These are phyloP conservation scores for Anableps anableps DNA, from an alignment of 2,797 vertebrate genomes.

Conservation along the genomic window DNA sequence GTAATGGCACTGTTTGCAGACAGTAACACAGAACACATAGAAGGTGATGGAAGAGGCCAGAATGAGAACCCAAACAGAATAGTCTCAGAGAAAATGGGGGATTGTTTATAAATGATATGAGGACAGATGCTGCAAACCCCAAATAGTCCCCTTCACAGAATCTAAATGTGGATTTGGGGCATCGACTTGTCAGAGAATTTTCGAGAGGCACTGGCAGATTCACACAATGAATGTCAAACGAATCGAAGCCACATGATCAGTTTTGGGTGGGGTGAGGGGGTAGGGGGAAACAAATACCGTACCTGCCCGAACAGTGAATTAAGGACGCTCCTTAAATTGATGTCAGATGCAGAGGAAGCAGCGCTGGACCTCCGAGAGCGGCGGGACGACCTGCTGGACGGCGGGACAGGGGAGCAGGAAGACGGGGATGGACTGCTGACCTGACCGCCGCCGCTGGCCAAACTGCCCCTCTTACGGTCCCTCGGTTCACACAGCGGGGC, in stretches of 20 bases:
- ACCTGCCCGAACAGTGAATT: constrained; percentile 98
- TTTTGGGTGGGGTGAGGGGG: too few relatives aligned
- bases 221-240: constrained; percentile 1
- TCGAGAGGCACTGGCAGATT: background rate
- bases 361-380: constrained; percentile 83
- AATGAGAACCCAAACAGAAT: constrained; percentile 4
- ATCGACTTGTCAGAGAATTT: background rate
- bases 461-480: constrained; percentile 68
- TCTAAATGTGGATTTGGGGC: background rate
- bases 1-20: constrained; percentile 37
- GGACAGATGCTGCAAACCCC: background rate
- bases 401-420: constrained; percentile 79
- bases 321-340: constrained; percentile 89
- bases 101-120: background rate
- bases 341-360: constrained; percentile 83
- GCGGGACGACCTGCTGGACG: constrained; percentile 83
- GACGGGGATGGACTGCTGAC: constrained; percentile 71
- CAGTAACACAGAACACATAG: constrained; percentile 27
- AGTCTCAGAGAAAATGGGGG: background rate
- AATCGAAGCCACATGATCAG: background rate
- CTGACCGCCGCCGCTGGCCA: constrained; percentile 51
- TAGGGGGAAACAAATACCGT: constrained; percentile 20
- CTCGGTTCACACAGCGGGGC: constrained; percentile 71
- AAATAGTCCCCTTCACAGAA: background rate
- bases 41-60: constrained; percentile 14